Evolutionary conservation across 2,888 invertebrate species (phyloP).

Genomic region (Clistopyga incitator): DNA sequence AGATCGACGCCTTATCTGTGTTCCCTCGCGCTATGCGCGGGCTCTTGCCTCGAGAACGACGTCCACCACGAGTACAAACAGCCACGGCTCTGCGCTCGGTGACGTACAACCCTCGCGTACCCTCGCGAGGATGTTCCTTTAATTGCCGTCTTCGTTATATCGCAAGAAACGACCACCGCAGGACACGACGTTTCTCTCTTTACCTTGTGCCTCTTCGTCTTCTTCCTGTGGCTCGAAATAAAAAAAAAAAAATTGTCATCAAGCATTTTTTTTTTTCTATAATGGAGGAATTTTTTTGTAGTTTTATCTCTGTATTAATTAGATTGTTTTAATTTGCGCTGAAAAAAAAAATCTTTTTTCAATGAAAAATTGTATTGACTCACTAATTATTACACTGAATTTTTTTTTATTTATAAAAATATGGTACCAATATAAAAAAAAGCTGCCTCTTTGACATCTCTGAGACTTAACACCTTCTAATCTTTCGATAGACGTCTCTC

Average conservation of each 20-base stretch:
- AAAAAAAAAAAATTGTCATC: constrained; percentile 1
- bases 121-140: constrained; percentile 60
- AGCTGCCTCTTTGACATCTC: neutral
- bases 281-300: neutral
- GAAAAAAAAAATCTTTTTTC: too few relatives aligned
- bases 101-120: constrained; percentile 58
- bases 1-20: constrained; percentile 63
- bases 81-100: constrained; percentile 34
- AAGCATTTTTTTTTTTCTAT: neutral
- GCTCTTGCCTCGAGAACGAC: constrained; percentile 48
- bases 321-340: too few relatives aligned
- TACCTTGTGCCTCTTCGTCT: constrained; percentile 12
- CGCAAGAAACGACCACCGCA: constrained; percentile 51
- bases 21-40: constrained; percentile 53
- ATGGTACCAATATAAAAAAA: too few relatives aligned
- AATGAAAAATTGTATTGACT: too few relatives aligned
- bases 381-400: too few relatives aligned
- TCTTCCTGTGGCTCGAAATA: constrained; percentile 3
- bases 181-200: neutral
- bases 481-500: neutral
- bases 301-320: neutral
- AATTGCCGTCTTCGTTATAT: constrained; percentile 66
- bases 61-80: constrained; percentile 45
- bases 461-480: neutral
- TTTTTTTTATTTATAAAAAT: too few relatives aligned